Base-by-base conservation (phyloP, 2,113 vertebrate species). In the Columba janthina region DNA sequence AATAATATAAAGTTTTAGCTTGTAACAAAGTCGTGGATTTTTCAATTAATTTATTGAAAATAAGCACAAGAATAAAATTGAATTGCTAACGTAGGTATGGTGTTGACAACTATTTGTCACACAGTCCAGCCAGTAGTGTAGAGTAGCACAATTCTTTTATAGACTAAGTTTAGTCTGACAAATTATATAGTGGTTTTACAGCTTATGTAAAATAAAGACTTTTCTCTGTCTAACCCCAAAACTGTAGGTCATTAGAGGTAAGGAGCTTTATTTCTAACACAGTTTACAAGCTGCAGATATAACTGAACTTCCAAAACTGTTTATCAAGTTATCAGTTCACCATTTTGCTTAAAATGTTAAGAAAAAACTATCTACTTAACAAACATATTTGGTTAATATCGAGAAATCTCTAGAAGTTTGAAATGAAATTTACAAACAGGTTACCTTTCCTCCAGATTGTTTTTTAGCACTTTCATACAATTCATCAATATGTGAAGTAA, bases 401-500 rank as follows among this genome's bases (percentile, higher is more conserved):
- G n/a, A 85, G n/a, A 67, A 51, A 66, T 25, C 40, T 24, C 53
- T 2, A 79, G 3, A 54, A 66, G 21, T 36, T 4, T 50, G 29
- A 81, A 66, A 11, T 0, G 48, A 17, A 46, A 54, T 84, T 86
- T 44, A 66, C 16, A 58, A 80, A 85, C 62, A 72, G 2, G 42
- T 98, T 97, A 99, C 99, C 98, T 99, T 99, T 87, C 99, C 99
- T 96, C 99, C 99, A 6, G 99, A 98, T 38, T 99, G 97, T 75
- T 98, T 99, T 90, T 98, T 99, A 97, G 99, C 99, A 73, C 97
- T 99, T 60, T 99, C 99, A 29, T 98, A 99, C 1, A 99, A 97
- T 12, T 99, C 99, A 95, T 99, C 99, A 10, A 99, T 99, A 97
- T 99, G 99, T 38, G 98, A 99, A 76, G 98, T 98, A 97, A 99